Evolutionary conservation across 2,797 vertebrate species (phyloP), one percentile per base, ranked within the genome.

Genomic region (Atherinosoma microstoma): DNA sequence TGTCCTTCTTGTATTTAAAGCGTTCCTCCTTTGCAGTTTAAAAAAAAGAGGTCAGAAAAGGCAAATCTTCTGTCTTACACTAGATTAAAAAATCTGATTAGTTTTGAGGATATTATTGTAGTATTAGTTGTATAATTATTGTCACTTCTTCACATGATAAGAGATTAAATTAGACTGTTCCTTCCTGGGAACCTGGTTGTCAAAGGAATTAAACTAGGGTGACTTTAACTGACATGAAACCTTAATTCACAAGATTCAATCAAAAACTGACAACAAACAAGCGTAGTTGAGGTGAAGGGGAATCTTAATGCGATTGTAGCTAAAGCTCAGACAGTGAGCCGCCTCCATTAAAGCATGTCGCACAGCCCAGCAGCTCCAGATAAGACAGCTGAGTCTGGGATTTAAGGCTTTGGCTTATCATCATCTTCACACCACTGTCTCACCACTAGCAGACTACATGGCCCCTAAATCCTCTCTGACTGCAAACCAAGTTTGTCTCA

Each of bases 381-480:
- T 95, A 95, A 95, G 93, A 93, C 93, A 92, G 93, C 94, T 94
- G 93, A 94, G 92, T 93, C 93, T 90, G 90, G 94, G 94, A 94
- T 94, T 95, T 95, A 94, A 72, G 84, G 93, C 94, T 94, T 93
- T 92, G 93, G 93, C 93, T 94, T 95, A 95, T 94, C 93, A 88
- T 92, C 93, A 94, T 94, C 94, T 95, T 95, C 92, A 94, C 93
- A 93, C 94, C 92, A 90, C 93, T 84, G 93, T 93, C 88, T 92
- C 92, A 88, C 92, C 87, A 64, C 91, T 89, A 85, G 89, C 91
- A 90, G 79, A 81, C 87, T 91, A 92, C 91, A 87, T 70, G 67
- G 83, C 89, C 83, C 76, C 85, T 84, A 91, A 94, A 94, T 94
- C 93, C 92, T 79, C 80, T 84, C 84, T 76, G 86, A 93, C 91